Evolutionary conservation across 2,797 vertebrate species (phyloP), one percentile per base, ranked within the genome.

Genomic region (Pangasius sanitwongsei): DNA sequence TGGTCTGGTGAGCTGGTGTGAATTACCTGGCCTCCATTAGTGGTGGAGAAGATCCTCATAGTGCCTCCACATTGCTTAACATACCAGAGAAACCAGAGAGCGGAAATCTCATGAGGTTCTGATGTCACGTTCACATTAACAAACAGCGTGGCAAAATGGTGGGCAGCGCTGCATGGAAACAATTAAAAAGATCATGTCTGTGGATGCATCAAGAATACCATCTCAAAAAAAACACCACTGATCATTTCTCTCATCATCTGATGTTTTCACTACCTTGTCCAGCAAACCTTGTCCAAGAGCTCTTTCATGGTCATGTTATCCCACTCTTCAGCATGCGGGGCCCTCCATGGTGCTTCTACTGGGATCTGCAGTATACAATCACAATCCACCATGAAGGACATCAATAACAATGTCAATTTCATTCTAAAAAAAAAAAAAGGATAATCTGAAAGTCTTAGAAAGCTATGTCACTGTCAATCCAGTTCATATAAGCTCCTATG

Each of bases 41-140:
- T 94, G 2, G 97, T 99, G 86, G 99, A 99, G 93, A 97, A 97
- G 92, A 99, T 99, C 94, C 99, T 97, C 92, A 97, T 93, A 23
- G 94, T 98, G 12, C 99, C 99, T 4, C 98, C 99, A 59, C 98
- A 99, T 93, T 99, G 98, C 81, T 97, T 99, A 91, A 99, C 94
- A 0, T 99, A 99, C 98, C 99, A 99, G 93, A 99, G 94, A 89
- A 99, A 99, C 98, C 99, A 99, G 59, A 99, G 97, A 28, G 98
- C 98, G 0, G 98, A 99, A 89, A 99, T 95, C 92, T 99, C 98
- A 1, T 99, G 97, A 53, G 98, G 98, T 80, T 99, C 99, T 23
- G 98, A 96, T 44, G 98, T 98, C 93, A 99, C 98, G 90, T 95
- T 98, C 37, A 99, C 92, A 4, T 99, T 99, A 93, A 99, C 97